Evolutionary conservation across 2,888 invertebrate genomes (phyloP).

Genomic region (Spilarctia lutea): DNA sequence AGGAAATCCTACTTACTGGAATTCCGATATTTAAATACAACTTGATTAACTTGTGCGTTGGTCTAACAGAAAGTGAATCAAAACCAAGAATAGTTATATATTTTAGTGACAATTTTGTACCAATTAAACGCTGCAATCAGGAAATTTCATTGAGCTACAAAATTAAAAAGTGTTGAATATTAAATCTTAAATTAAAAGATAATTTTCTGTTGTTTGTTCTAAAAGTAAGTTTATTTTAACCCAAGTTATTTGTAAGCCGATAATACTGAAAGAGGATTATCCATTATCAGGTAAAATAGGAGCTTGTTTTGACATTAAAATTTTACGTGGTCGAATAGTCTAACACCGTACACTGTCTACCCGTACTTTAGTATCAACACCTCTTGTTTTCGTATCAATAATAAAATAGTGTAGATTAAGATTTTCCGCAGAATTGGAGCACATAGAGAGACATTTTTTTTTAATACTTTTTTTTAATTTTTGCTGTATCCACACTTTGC

Average conservation of each 20-base stretch:
- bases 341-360: background rate
- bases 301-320: slow-evolving; percentile 11
- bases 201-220: slow-evolving; percentile 6
- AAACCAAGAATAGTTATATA: too few relatives aligned
- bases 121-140: background rate
- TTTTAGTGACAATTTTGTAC: too few relatives aligned
- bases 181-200: background rate
- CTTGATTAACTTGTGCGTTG: background rate
- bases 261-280: slow-evolving; percentile 14
- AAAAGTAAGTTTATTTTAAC: slow-evolving; percentile 3
- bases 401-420: background rate
- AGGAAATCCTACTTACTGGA: background rate
- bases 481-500: too few relatives aligned
- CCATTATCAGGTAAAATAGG: slow-evolving; percentile 10
- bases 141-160: background rate
- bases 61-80: background rate
- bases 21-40: background rate
- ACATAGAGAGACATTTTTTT: too few relatives aligned
- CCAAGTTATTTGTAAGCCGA: slow-evolving; percentile 4
- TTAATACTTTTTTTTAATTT: too few relatives aligned
- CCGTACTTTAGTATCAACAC: slow-evolving; percentile 8
- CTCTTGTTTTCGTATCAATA: slow-evolving; percentile 8
- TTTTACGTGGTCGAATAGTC: background rate
- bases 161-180: background rate
- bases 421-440: background rate